Percentiles rank a stretch among this genome's conserved stretches.
These are phyloP conservation scores for Lithobates pipiens DNA, from an alignment of 2,797 vertebrate species.

Conservation along the genomic window DNA sequence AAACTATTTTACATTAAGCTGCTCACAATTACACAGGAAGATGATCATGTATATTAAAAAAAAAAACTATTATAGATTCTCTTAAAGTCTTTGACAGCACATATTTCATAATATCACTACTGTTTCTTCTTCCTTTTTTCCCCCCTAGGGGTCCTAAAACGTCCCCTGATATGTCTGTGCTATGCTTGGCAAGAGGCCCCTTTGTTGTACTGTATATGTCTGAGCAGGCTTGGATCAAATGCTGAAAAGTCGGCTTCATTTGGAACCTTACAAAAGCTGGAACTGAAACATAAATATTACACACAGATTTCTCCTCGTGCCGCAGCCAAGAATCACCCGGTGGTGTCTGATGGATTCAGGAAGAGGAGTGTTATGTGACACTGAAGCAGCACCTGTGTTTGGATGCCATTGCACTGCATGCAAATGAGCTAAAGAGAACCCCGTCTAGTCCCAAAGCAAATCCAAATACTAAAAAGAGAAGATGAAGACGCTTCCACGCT, in stretches of 20 bases:
- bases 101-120: not conserved
- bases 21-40: too few relatives aligned
- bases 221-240: constrained; percentile 22
- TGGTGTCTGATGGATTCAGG: not conserved
- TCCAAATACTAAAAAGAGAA: too few relatives aligned
- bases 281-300: constrained; percentile 26
- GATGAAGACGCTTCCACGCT: too few relatives aligned
- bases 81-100: not conserved
- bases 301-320: not conserved
- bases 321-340: not conserved
- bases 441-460: too few relatives aligned
- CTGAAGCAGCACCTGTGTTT: not conserved
- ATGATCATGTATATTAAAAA: too few relatives aligned
- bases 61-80: too few relatives aligned
- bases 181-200: constrained; percentile 16
- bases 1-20: too few relatives aligned
- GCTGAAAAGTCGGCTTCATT: constrained; percentile 8
- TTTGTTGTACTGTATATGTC: not conserved
- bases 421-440: too few relatives aligned
- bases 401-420: not conserved
- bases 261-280: constrained; percentile 6
- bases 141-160: not conserved
- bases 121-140: constrained; percentile 1
- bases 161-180: not conserved
- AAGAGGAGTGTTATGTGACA: not conserved